A percentile compares a stretch with the other conserved stretches of the same genome.
Evolutionary conservation across 2,113 vertebrate species (phyloP).

Genomic region (Psettodes erumei): DNA sequence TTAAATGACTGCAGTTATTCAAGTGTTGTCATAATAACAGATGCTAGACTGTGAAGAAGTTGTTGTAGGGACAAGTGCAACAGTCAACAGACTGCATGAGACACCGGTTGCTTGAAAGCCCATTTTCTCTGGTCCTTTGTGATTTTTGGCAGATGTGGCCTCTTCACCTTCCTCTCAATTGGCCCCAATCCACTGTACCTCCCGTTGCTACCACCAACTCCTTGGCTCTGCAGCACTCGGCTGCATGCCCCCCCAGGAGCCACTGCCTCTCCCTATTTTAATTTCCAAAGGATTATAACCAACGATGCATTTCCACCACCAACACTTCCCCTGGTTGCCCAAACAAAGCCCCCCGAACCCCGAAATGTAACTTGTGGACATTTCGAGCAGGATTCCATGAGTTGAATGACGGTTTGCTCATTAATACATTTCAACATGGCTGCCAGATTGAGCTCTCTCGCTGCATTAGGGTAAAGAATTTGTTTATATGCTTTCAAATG

Average conservation of each 20-base stretch:
- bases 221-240: conserved; percentile 39
- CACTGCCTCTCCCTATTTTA: conserved; percentile 68
- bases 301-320: conserved; percentile 71
- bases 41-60: conserved; percentile 22
- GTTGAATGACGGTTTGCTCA: conserved; percentile 64
- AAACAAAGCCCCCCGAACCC: conserved; percentile 53
- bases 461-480: conserved; percentile 52
- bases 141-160: conserved; percentile 60
- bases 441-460: conserved; percentile 18
- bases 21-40: conserved; percentile 37
- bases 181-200: conserved; percentile 47
- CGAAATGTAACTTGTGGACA: conserved; percentile 60
- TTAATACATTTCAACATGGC: conserved; percentile 58
- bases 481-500: conserved; percentile 74
- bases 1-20: not conserved
- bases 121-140: conserved; percentile 34
- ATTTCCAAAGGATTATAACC: conserved; percentile 77
- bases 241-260: too few species aligned
- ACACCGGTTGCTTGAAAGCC: conserved; percentile 36
- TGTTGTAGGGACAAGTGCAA: conserved; percentile 3
- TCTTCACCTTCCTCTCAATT: conserved; percentile 49
- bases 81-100: conserved; percentile 28
- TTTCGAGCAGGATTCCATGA: conserved; percentile 68
- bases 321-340: conserved; percentile 30
- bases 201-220: conserved; percentile 57